phyloP scores from a whole-genome alignment of 2,113 vertebrate species.

The Phalacrocorax pelagicus region DNA sequence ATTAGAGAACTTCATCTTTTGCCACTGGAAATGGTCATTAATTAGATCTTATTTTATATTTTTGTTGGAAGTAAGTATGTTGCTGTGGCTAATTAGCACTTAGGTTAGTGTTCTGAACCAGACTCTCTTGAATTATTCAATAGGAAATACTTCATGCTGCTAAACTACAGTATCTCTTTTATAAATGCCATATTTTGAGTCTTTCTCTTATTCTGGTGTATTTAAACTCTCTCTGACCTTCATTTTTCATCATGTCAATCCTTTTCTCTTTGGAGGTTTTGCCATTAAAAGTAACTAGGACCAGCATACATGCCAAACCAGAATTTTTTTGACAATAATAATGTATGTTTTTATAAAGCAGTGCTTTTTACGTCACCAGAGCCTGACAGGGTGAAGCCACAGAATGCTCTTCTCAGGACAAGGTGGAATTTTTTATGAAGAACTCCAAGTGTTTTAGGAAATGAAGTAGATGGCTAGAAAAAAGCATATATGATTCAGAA shows the following conservation, averaged over 20 bases:
- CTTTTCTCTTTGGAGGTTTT: neutral
- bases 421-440: neutral
- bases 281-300: neutral
- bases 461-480: neutral
- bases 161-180: neutral
- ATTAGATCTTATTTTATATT: slow-evolving; percentile 1
- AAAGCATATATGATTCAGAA: neutral
- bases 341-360: neutral
- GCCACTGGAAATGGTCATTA: neutral
- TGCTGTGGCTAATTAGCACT: slow-evolving; percentile 29
- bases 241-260: neutral
- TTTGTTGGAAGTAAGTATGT: slow-evolving; percentile 20
- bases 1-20: neutral
- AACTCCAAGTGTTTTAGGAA: neutral
- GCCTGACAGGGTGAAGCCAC: neutral
- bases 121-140: slow-evolving; percentile 15
- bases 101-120: neutral
- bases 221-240: slow-evolving; percentile 47
- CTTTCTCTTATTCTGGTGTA: neutral
- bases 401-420: neutral
- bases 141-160: neutral
- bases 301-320: neutral
- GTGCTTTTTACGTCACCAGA: neutral
- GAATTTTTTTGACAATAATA: neutral
- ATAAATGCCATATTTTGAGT: slow-evolving; percentile 17